A percentile compares a stretch with the other conserved stretches of the same genome.
These are phyloP conservation scores for Bombus cullumanus DNA, from an alignment of 1,140 invertebrate species.

Conservation along the genomic window DNA sequence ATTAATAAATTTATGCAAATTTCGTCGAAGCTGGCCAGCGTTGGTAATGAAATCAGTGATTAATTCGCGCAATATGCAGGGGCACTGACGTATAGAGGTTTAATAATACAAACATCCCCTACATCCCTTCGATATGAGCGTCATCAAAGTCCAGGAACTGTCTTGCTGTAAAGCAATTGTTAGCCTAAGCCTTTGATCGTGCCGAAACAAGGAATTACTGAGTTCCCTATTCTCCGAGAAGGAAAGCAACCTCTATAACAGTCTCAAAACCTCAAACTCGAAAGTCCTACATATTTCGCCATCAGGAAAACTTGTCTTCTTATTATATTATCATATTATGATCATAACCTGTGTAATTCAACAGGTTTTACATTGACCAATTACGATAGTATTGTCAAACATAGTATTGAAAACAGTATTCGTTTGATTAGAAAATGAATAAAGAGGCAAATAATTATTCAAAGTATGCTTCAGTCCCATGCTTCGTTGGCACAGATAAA, in stretches of 20 bases:
- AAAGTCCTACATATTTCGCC: no score
- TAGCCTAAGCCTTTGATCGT: conserved; percentile 34
- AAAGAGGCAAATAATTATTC: background rate
- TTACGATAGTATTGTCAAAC: background rate
- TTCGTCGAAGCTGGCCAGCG: background rate
- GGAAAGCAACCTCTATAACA: background rate
- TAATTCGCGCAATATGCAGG: conserved; percentile 30
- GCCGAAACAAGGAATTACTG: background rate
- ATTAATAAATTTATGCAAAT: conserved; percentile 32
- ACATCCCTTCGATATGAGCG: background rate
- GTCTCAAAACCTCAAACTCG: background rate
- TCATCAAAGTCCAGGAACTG: background rate
- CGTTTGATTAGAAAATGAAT: background rate
- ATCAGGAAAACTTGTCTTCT: no score
- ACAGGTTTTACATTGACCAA: background rate
- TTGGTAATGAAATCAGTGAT: conserved; percentile 31
- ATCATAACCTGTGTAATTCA: no score
- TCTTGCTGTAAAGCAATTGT: conserved; percentile 25
- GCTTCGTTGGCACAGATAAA: background rate
- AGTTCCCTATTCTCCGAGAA: background rate
- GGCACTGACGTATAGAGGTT: background rate
- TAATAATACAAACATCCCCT: conserved; percentile 21
- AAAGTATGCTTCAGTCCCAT: background rate
- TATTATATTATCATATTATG: no score
- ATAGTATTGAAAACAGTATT: no score